These are phyloP conservation scores for Anticlea derivata DNA, from an alignment of 2,888 invertebrate species.

Conservation along the genomic window DNA sequence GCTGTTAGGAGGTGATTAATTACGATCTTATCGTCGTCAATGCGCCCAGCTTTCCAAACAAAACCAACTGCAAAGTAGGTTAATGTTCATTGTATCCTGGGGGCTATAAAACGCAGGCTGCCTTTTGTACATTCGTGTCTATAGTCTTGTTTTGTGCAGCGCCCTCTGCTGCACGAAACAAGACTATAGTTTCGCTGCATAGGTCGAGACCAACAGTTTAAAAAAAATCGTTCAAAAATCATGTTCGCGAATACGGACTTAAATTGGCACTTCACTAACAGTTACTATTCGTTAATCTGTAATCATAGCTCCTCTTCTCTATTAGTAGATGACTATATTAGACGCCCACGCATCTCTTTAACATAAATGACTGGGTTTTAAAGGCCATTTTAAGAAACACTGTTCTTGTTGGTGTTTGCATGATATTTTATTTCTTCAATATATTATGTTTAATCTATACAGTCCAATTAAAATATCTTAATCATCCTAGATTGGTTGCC, in stretches of 20 bases:
- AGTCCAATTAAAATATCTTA: no score
- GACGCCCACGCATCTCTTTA: conserved; percentile 57
- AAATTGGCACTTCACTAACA: conserved; percentile 6
- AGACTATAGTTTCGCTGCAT: no score
- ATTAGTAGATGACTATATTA: conserved; percentile 64
- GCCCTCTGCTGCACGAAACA: no score
- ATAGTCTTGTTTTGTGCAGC: no score
- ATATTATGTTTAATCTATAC: no score
- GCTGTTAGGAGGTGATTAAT: conserved; percentile 10
- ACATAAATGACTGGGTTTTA: conserved; percentile 38
- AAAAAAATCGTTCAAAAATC: background rate
- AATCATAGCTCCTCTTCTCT: conserved; percentile 52
- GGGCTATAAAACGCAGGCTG: conserved; percentile 1
- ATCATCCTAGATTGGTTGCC: no score
- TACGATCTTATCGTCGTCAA: conserved; percentile 25
- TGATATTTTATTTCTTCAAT: no score
- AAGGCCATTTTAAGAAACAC: conserved; percentile 4
- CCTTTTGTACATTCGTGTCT: no score
- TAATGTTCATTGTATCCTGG: conserved; percentile 18
- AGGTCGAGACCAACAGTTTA: no score
- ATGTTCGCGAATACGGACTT: conserved; percentile 4
- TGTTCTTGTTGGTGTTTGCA: no score
- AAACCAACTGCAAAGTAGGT: conserved; percentile 20
- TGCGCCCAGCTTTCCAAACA: conserved; percentile 7
- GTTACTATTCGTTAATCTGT: background rate